Base-by-base conservation (phyloP, 1,140 invertebrate species). In the Intoshia linei region DNA sequence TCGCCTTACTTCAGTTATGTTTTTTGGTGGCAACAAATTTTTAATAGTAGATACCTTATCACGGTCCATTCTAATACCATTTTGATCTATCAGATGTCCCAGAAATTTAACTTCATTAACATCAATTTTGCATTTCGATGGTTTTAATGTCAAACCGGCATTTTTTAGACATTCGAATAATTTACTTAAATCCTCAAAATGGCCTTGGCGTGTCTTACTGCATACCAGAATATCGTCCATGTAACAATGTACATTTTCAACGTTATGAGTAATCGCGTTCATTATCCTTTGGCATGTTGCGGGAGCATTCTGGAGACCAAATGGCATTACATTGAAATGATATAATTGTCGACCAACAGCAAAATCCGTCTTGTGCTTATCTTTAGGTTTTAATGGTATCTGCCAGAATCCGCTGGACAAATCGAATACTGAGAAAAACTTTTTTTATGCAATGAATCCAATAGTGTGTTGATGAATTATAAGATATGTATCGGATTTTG, bases 1-100 rank as follows among this genome's bases (percentile, higher is more conserved):
- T 19, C 37, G 29, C 37, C 43, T 20, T 1, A 57, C 22, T 15
- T 48, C 40, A 21, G 43, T 48, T 0, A 49, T 15, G 25, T 39
- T 47, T 3, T 1, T 45, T 23, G 55, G 54, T 23, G 13, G 40
- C 18, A 47, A 48, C 39, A 42, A 50, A 10, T 48, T 32, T 27
- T 34, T 27, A 13, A 58, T 43, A 14, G 46, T 42, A 34, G 41
- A 25, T 4, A 54, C 34, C 36, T 58, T 57, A 0, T 43, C 41
- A 19, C 36, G 40, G 39, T 50, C 43, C 6, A 45, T 44, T 7
- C 30, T 31, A 14, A 52, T 38, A 6, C 44, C 47, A 7, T 51
- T 24, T 6, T 24, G 22, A 6, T 31, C 43, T 6, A 55, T 43
- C n/a, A 41, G 35, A 27, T 51, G 44, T 5, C 50, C 49, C 3